Conservation (phyloP, 2,888 invertebrate species). For the Nezara viridula region DNA sequence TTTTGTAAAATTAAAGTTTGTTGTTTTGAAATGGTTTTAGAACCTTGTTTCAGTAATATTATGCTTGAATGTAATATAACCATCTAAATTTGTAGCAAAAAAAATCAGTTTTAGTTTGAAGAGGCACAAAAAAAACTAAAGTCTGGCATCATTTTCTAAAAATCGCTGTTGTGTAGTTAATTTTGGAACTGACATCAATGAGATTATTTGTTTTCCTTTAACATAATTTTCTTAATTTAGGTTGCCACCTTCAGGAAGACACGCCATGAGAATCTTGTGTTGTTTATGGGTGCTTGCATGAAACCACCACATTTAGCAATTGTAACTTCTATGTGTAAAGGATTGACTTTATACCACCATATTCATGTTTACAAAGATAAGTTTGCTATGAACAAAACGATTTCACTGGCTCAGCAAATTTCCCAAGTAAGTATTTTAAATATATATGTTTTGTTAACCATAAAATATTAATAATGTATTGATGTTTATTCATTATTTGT, state of each 20-base stretch:
- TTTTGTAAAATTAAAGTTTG: not conserved
- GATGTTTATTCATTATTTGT: not conserved
- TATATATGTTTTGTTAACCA: not conserved
- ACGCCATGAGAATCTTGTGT: conserved; percentile 96
- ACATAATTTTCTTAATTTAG: conserved; percentile 69
- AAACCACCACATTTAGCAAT: conserved; percentile 96
- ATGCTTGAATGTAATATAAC: too few relatives aligned
- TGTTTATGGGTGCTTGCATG: conserved; percentile 99
- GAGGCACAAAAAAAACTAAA: too few relatives aligned
- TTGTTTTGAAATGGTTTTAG: not conserved
- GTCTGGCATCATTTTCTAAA: not conserved
- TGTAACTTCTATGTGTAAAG: conserved; percentile 97
- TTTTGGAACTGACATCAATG: not conserved
- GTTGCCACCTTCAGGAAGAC: conserved; percentile 97
- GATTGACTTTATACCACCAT: conserved; percentile 93
- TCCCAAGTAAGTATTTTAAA: conserved; percentile 78
- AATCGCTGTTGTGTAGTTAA: not conserved
- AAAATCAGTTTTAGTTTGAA: not conserved
- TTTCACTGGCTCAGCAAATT: conserved; percentile 95
- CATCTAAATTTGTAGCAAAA: not conserved
- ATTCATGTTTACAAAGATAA: conserved; percentile 93
- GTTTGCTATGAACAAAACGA: conserved; percentile 93
- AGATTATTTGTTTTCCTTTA: not conserved
- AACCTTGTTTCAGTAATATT: too few relatives aligned
- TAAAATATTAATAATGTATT: not conserved